These are phyloP conservation scores for Stenchaetothrips biformis DNA, from an alignment of 2,888 invertebrate genomes.

Conservation along the genomic window DNA sequence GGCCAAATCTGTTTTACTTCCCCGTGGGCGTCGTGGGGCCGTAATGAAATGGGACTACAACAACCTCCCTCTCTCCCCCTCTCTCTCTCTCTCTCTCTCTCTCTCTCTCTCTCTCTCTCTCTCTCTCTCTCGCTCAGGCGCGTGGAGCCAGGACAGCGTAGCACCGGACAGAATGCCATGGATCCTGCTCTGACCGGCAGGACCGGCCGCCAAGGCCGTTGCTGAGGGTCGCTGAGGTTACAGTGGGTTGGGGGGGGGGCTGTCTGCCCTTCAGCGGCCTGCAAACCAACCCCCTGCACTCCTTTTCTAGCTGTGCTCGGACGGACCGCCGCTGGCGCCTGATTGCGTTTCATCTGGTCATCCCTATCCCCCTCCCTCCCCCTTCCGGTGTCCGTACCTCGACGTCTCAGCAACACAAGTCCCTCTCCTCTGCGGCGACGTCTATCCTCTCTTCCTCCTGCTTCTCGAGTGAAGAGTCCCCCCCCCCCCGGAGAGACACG, in stretches of 20 bases:
- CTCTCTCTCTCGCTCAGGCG: no score
- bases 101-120: no score
- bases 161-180: no score
- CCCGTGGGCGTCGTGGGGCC: no score
- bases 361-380: background rate
- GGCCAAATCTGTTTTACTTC: no score
- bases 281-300: no score
- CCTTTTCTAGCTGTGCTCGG: background rate
- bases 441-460: no score
- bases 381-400: background rate
- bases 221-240: background rate
- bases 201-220: background rate
- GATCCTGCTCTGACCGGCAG: background rate
- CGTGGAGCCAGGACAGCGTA: no score
- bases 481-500: background rate
- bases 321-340: background rate
- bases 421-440: no score
- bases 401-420: background rate
- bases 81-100: no score
- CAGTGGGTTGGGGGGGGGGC: background rate
- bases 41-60: no score
- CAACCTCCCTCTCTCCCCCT: no score
- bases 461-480: background rate
- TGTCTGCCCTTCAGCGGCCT: background rate
- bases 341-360: slow-evolving; percentile 9